Percentiles rank a stretch among this genome's conserved stretches.
These are phyloP conservation scores for Micrasema minimum DNA, from an alignment of 1,140 invertebrate species.

Conservation along the genomic window DNA sequence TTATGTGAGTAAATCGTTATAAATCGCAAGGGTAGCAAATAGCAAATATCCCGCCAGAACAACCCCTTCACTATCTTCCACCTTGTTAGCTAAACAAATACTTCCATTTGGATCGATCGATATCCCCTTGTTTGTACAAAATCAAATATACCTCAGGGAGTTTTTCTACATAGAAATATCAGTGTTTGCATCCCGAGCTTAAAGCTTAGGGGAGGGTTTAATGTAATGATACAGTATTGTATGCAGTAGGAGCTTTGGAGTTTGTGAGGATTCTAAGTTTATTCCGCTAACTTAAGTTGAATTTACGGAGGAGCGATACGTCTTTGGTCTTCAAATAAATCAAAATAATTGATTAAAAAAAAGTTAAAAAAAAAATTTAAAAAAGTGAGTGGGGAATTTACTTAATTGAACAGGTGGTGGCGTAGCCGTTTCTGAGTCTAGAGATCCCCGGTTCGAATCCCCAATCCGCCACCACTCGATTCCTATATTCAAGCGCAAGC, in stretches of 20 bases:
- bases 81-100: slow-evolving; percentile 41
- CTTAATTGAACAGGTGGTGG: too few relatives aligned
- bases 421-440: too few relatives aligned
- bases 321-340: background rate
- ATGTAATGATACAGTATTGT: slow-evolving; percentile 11
- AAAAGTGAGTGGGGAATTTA: too few relatives aligned
- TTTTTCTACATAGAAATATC: slow-evolving; percentile 19
- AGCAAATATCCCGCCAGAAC: background rate
- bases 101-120: slow-evolving; percentile 32
- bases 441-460: too few relatives aligned
- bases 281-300: background rate
- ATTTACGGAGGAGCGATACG: background rate
- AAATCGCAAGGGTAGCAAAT: background rate
- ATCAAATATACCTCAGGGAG: slow-evolving; percentile 6
- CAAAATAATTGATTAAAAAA: too few relatives aligned
- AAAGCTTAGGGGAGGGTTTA: background rate
- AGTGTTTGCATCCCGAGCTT: slow-evolving; percentile 5
- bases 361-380: too few relatives aligned
- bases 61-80: slow-evolving; percentile 19
- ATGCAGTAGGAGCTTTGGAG: background rate
- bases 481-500: too few relatives aligned
- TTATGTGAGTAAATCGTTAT: slow-evolving; percentile 2
- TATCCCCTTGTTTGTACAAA: slow-evolving; percentile 5
- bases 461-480: too few relatives aligned
- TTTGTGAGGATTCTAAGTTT: background rate